Conservation (phyloP, 37 sponge, comb jelly and placozoan genomes). For the Diacarnus erythraeanus region DNA sequence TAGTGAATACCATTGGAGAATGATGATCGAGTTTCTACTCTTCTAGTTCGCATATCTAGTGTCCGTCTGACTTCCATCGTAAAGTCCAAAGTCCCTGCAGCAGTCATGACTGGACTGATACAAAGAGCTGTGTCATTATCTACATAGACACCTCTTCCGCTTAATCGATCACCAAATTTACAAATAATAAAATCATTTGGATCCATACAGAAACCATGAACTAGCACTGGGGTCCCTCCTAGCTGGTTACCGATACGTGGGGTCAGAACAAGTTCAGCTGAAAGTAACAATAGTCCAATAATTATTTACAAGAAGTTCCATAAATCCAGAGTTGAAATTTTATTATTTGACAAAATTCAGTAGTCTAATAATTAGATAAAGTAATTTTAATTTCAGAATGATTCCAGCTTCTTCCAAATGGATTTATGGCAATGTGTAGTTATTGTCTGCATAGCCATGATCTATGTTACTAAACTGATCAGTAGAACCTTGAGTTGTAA, state of each 20-base stretch:
- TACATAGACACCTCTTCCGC: background rate
- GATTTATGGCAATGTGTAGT: too few relatives aligned
- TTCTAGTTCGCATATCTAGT: too few relatives aligned
- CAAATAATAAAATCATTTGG: background rate
- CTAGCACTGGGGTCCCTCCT: background rate
- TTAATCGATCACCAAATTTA: background rate
- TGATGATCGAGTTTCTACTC: background rate
- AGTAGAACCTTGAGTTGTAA: too few relatives aligned
- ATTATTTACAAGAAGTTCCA: too few relatives aligned
- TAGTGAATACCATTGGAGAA: background rate
- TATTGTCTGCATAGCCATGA: too few relatives aligned
- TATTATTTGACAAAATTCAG: too few relatives aligned
- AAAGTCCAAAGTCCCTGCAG: background rate
- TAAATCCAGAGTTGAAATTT: too few relatives aligned
- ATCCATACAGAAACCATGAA: background rate
- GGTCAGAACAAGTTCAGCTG: background rate
- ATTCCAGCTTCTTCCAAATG: too few relatives aligned
- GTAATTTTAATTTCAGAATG: too few relatives aligned
- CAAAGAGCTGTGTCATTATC: background rate
- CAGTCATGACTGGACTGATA: background rate
- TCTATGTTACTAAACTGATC: too few relatives aligned
- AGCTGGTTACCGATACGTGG: background rate
- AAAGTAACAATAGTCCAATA: too few relatives aligned
- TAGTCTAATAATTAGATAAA: too few relatives aligned
- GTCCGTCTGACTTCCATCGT: background rate